Evolutionary conservation across 2,888 invertebrate genomes (phyloP).

Genomic region (Parnassius apollo): DNA sequence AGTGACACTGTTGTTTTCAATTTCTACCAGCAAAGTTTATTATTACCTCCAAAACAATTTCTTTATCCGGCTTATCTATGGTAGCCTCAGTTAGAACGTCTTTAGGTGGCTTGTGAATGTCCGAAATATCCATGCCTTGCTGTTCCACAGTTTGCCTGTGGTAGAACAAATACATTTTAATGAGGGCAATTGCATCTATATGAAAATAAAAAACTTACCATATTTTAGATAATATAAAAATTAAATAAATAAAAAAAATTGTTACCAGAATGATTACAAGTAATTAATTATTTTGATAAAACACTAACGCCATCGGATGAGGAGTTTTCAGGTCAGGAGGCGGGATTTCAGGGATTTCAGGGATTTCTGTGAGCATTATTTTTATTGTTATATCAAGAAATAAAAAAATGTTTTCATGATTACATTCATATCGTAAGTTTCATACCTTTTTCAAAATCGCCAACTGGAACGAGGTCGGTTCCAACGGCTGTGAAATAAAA

Average conservation of each 20-base stretch:
- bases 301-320: constrained; percentile 57
- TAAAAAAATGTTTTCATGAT: constrained; percentile 2
- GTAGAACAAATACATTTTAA: no score
- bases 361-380: constrained; percentile 56
- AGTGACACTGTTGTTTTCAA: no score
- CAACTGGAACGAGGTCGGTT: constrained; percentile 39
- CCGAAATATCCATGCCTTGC: background rate
- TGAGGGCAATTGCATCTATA: background rate
- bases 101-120: constrained; percentile 18
- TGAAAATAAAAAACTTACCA: background rate
- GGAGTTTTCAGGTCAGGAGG: constrained; percentile 56
- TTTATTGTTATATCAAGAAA: constrained; percentile 19
- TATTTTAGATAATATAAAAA: background rate
- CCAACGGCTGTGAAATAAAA: constrained; percentile 44
- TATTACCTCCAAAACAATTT: constrained; percentile 52
- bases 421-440: constrained; percentile 8
- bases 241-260: background rate
- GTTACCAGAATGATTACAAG: constrained; percentile 2
- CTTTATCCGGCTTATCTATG: constrained; percentile 25
- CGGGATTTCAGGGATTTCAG: constrained; percentile 64
- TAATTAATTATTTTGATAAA: background rate
- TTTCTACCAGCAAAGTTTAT: background rate
- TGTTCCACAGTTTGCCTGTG: no score
- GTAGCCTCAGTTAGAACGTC: constrained; percentile 18
- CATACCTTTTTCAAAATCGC: constrained; percentile 54